phyloP scores from a whole-genome alignment of 2,113 vertebrate genomes.

The Catagonus wagneri region DNA sequence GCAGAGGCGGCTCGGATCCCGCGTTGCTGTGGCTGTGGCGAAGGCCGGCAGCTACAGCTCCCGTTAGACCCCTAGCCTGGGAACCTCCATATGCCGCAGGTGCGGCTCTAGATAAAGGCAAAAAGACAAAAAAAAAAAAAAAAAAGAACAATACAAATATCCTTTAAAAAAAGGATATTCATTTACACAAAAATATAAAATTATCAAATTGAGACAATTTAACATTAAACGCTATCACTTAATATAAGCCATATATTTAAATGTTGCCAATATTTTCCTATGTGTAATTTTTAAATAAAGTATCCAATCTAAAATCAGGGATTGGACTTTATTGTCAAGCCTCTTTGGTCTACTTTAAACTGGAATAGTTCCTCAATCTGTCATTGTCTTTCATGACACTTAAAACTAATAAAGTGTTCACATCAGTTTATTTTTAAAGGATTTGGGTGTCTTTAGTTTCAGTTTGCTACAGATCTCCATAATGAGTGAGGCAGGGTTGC shows the following conservation, averaged over 20 bases:
- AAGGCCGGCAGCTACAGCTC: too few relatives aligned
- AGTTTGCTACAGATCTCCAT: neutral
- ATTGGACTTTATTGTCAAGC: neutral
- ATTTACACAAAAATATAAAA: neutral
- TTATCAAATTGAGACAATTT: neutral
- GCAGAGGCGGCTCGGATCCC: too few relatives aligned
- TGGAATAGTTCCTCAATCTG: neutral
- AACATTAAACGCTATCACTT: neutral
- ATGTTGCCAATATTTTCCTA: neutral
- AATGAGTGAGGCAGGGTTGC: neutral
- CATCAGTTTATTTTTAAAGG: neutral
- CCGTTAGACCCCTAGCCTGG: too few relatives aligned
- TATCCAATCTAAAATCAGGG: neutral
- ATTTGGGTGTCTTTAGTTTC: neutral
- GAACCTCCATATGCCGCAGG: too few relatives aligned
- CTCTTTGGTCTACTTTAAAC: neutral
- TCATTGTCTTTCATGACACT: neutral
- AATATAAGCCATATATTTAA: neutral
- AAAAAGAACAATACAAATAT: too few relatives aligned
- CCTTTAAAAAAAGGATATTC: neutral
- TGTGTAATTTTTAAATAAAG: neutral
- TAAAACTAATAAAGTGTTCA: neutral
- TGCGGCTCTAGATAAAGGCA: too few relatives aligned
- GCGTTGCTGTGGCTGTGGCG: too few relatives aligned
- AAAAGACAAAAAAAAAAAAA: too few relatives aligned